Conservation (phyloP, 2,888 invertebrate species). For the Pollenia amentaria region DNA sequence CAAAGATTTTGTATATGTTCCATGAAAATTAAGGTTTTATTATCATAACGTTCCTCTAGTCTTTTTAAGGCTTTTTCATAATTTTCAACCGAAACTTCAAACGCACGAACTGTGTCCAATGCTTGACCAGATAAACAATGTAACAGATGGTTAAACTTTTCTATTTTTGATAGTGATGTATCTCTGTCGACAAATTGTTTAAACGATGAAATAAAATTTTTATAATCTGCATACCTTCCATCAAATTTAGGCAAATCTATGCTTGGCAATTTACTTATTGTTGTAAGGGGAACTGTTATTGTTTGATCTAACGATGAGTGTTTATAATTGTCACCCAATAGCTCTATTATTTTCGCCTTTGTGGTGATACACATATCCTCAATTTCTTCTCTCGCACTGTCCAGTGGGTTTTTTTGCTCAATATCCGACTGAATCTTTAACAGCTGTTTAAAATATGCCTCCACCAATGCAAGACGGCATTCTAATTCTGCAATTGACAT, state of each 20-base stretch:
- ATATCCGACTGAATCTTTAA: conserved; percentile 12
- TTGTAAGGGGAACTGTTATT: no score
- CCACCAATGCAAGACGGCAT: conserved; percentile 5
- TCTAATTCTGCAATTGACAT: conserved; percentile 10
- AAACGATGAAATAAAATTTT: conserved; percentile 56
- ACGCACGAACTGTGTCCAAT: no score
- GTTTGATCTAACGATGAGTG: background rate
- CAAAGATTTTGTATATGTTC: background rate
- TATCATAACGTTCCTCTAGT: no score
- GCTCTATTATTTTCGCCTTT: no score
- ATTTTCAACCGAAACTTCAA: no score
- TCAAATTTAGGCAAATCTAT: conserved; percentile 38
- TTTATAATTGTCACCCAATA: no score
- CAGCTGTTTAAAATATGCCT: conserved; percentile 20
- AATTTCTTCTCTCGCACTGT: background rate
- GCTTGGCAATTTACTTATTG: no score
- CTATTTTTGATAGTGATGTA: conserved; percentile 8
- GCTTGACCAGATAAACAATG: no score
- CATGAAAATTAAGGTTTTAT: no score
- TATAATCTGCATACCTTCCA: conserved; percentile 52
- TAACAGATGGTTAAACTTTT: conserved; percentile 51
- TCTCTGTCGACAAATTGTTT: conserved; percentile 43
- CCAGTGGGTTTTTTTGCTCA: background rate
- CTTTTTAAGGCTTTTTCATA: no score
- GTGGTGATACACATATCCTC: no score